Conservation (phyloP, 2,113 vertebrate species). For the Cephalophus harveyi region DNA sequence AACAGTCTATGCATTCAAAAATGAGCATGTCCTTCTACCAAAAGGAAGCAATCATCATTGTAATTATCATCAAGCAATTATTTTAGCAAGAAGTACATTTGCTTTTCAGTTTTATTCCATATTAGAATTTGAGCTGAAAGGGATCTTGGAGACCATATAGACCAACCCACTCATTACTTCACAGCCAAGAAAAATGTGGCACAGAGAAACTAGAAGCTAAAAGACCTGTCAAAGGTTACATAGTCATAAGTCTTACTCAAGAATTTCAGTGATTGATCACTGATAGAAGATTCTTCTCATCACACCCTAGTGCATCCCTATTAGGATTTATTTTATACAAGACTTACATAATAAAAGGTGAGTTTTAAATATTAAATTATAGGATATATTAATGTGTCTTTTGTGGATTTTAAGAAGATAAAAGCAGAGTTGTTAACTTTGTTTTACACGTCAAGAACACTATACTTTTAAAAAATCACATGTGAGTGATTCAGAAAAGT, state of each 20-base stretch:
- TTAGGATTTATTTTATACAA: background rate
- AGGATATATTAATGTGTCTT: constrained; percentile 45
- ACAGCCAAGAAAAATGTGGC: background rate
- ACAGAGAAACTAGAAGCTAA: background rate
- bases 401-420: constrained; percentile 47
- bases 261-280: background rate
- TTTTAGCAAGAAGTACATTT: constrained; percentile 53
- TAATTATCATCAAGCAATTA: constrained; percentile 41
- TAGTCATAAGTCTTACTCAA: background rate
- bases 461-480: constrained; percentile 38
- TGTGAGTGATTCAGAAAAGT: background rate
- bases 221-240: background rate
- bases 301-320: background rate
- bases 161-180: background rate
- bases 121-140: constrained; percentile 25
- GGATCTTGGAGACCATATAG: constrained; percentile 28
- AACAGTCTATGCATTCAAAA: constrained; percentile 33
- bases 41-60: constrained; percentile 57
- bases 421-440: background rate
- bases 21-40: constrained; percentile 52
- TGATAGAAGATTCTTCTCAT: background rate
- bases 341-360: constrained; percentile 17
- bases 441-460: background rate
- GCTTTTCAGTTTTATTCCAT: constrained; percentile 44
- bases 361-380: constrained; percentile 52